phyloP scores from a whole-genome alignment of 2,888 invertebrate species.

The Ypsolopha sequella region DNA sequence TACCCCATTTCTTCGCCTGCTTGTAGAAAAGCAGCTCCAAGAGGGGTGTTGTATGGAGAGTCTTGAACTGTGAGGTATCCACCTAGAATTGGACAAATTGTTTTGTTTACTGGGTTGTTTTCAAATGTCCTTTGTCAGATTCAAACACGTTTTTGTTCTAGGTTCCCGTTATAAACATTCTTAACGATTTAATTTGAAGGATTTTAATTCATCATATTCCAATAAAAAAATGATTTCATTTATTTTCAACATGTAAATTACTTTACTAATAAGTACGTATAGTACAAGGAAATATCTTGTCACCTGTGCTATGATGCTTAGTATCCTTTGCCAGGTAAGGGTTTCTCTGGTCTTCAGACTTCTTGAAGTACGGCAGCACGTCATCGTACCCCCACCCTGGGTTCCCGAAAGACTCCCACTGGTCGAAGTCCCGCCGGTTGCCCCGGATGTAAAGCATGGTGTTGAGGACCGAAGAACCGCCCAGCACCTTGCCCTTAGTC shows the following conservation, averaged over 20 bases:
- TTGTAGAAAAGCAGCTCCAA: constrained; percentile 87
- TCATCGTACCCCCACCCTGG: constrained; percentile 90
- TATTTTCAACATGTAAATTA: too few relatives aligned
- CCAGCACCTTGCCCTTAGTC: constrained; percentile 91
- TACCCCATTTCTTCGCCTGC: constrained; percentile 95
- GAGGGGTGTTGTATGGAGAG: constrained; percentile 83
- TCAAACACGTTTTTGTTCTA: too few relatives aligned
- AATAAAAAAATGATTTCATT: too few relatives aligned
- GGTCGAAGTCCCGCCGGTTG: constrained; percentile 86
- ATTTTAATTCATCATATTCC: too few relatives aligned
- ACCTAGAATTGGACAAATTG: constrained; percentile 57
- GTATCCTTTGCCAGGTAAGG: constrained; percentile 85
- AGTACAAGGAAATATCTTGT: not conserved
- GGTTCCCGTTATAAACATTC: too few relatives aligned
- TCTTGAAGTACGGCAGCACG: constrained; percentile 85
- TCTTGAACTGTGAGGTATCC: constrained; percentile 85
- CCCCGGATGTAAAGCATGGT: constrained; percentile 94
- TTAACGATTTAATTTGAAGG: too few relatives aligned
- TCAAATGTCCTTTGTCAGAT: too few relatives aligned
- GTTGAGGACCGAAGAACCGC: constrained; percentile 89
- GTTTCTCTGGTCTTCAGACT: constrained; percentile 89
- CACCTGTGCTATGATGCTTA: constrained; percentile 79
- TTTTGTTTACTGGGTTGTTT: too few relatives aligned
- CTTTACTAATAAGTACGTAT: not conserved
- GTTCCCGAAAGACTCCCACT: constrained; percentile 89